phyloP scores from a whole-genome alignment of 2,113 vertebrate genomes.

The Aphyosemion australe region DNA sequence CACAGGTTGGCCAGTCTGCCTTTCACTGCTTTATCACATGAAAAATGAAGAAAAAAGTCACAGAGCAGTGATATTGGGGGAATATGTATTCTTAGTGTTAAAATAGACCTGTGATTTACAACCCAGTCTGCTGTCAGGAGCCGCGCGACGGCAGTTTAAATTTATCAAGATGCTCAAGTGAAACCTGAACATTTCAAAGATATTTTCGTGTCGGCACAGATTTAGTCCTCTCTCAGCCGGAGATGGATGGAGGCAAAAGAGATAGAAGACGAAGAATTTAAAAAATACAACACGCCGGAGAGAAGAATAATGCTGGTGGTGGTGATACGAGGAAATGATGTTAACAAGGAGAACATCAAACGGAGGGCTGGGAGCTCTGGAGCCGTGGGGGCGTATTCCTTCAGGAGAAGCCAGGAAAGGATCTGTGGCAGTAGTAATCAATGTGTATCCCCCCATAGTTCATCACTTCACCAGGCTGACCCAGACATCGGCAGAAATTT shows the following conservation, averaged over 20 bases:
- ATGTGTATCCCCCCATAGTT: slow-evolving; percentile 28
- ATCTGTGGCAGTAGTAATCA: slow-evolving; percentile 33
- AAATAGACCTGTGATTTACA: slow-evolving; percentile 43
- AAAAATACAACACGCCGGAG: background rate
- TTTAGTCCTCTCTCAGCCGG: slow-evolving; percentile 8
- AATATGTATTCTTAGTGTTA: slow-evolving; percentile 14
- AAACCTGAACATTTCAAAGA: slow-evolving; percentile 17
- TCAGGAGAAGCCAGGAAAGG: slow-evolving; percentile 32
- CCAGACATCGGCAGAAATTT: slow-evolving; percentile 15
- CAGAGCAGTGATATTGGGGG: slow-evolving; percentile 1
- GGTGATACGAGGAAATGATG: background rate
- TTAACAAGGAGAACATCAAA: background rate
- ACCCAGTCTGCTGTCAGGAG: slow-evolving; percentile 16
- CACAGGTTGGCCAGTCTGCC: slow-evolving; percentile 6
- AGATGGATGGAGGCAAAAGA: slow-evolving; percentile 12
- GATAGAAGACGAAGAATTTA: slow-evolving; percentile 11
- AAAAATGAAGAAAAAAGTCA: slow-evolving; percentile 12
- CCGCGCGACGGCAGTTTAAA: slow-evolving; percentile 14
- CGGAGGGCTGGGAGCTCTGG: background rate
- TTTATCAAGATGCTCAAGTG: slow-evolving; percentile 20
- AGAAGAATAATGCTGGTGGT: background rate
- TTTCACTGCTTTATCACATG: slow-evolving; percentile 7
- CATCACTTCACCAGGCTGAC: slow-evolving; percentile 10
- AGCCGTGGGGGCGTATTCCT: slow-evolving; percentile 31
- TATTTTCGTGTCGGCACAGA: slow-evolving; percentile 6